phyloP scores from a whole-genome alignment of 2,888 invertebrate species.

The Bursaphelenchus okinawaensis region DNA sequence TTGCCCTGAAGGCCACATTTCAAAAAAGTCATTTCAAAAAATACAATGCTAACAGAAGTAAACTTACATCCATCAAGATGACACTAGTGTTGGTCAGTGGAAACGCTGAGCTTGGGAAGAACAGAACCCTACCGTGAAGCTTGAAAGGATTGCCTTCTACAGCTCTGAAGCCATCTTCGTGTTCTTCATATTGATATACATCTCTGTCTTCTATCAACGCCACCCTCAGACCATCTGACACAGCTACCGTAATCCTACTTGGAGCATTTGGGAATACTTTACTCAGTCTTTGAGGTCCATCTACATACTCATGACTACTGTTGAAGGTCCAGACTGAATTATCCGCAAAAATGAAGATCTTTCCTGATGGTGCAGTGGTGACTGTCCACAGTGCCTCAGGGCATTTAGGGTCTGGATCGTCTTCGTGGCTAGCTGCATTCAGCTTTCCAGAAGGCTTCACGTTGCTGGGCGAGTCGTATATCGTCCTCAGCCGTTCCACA shows the following conservation, averaged over 20 bases:
- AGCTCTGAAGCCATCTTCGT: constrained; percentile 16
- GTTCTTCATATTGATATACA: constrained; percentile 46
- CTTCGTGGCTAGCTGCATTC: constrained; percentile 1
- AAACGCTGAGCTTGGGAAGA: constrained; percentile 49
- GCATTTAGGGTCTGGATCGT: constrained; percentile 4
- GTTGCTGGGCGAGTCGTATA: constrained; percentile 34
- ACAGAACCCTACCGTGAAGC: constrained; percentile 48
- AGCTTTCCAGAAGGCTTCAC: neutral
- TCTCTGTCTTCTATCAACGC: constrained; percentile 45
- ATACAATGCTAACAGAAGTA: neutral
- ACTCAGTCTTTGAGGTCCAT: constrained; percentile 33
- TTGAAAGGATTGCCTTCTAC: constrained; percentile 35
- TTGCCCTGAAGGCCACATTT: constrained; percentile 31
- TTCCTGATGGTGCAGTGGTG: constrained; percentile 12
- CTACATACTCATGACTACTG: constrained; percentile 26
- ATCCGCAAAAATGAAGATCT: constrained; percentile 12
- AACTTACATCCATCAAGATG: constrained; percentile 39
- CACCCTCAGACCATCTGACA: constrained; percentile 31
- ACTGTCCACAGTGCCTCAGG: constrained; percentile 18
- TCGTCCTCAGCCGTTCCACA: constrained; percentile 32
- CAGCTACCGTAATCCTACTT: constrained; percentile 44
- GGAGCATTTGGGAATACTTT: constrained; percentile 47
- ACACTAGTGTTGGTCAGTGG: constrained; percentile 48
- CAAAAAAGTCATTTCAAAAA: no score
- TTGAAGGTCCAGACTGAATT: constrained; percentile 26